phyloP scores from a whole-genome alignment of 2,797 vertebrate species.

The Alosa sapidissima region DNA sequence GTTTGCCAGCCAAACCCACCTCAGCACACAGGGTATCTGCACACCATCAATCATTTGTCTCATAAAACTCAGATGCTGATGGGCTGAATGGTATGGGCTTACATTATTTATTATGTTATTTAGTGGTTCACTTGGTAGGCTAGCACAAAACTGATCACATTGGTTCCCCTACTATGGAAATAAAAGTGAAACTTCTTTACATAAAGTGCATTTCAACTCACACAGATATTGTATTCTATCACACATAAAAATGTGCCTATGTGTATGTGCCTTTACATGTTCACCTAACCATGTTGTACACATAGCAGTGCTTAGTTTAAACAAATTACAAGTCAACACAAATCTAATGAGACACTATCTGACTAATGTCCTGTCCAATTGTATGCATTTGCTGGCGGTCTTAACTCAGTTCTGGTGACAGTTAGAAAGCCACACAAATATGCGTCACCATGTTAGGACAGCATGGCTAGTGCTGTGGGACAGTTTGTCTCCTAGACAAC shows the following conservation, averaged over 20 bases:
- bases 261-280: background rate
- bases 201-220: background rate
- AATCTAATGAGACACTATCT: background rate
- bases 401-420: background rate
- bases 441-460: constrained; percentile 8
- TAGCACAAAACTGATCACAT: background rate
- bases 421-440: background rate
- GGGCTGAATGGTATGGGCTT: background rate
- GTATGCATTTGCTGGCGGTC: background rate
- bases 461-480: background rate
- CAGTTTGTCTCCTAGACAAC: constrained; percentile 14
- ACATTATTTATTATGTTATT: constrained; percentile 14
- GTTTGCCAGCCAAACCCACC: constrained; percentile 7
- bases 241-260: background rate
- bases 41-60: constrained; percentile 16
- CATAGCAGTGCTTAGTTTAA: background rate
- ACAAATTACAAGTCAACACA: background rate
- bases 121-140: no score
- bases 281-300: background rate
- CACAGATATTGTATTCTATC: background rate
- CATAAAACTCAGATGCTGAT: constrained; percentile 9
- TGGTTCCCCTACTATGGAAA: background rate
- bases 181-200: background rate
- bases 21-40: background rate
- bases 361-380: background rate